These are phyloP conservation scores for Rhodinocichla rosea DNA, from an alignment of 2,113 vertebrate species.

Conservation along the genomic window DNA sequence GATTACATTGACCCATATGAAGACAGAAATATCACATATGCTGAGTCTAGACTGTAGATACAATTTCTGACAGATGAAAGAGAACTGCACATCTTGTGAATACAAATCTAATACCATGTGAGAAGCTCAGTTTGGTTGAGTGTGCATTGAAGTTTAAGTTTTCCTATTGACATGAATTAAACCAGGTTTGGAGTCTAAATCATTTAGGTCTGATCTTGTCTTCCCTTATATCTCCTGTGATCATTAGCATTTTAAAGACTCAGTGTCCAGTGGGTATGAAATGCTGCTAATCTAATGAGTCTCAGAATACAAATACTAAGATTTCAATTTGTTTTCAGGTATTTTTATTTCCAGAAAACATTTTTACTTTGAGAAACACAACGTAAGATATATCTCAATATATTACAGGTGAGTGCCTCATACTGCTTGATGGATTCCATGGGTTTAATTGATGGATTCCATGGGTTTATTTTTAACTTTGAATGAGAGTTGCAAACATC, in stretches of 20 bases:
- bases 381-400: neutral
- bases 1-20: neutral
- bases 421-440: neutral
- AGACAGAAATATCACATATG: neutral
- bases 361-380: neutral
- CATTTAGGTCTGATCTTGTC: neutral
- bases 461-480: neutral
- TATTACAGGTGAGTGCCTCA: neutral
- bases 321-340: neutral
- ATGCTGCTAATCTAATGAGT: neutral
- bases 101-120: neutral
- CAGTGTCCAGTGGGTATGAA: neutral
- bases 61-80: neutral
- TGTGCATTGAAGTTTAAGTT: neutral
- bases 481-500: neutral
- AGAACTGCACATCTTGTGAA: neutral
- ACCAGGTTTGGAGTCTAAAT: neutral
- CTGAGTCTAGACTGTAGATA: neutral
- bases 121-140: neutral
- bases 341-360: neutral
- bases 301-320: neutral
- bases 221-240: neutral
- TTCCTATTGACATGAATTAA: neutral
- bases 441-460: neutral
- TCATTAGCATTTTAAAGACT: neutral